Evolutionary conservation across 2,888 invertebrate species (phyloP).

Genomic region (Perithous albicinctus): DNA sequence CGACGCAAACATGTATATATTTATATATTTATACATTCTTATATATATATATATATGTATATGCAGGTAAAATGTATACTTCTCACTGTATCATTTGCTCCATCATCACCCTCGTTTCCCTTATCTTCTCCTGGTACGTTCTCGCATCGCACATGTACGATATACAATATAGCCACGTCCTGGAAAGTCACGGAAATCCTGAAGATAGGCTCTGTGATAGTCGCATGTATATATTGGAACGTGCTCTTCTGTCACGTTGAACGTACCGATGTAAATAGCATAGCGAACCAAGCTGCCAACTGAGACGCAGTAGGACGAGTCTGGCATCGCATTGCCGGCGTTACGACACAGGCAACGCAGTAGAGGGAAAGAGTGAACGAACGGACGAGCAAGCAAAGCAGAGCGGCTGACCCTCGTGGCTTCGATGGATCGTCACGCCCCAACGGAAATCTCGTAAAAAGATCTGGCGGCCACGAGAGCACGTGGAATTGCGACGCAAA

Average conservation of each 20-base stretch:
- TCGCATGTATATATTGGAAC: slow-evolving; percentile 3
- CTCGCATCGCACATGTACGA: slow-evolving; percentile 22
- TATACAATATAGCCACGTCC: slow-evolving; percentile 37
- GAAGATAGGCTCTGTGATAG: slow-evolving; percentile 56
- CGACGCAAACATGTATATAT: background rate
- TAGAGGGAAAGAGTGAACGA: slow-evolving; percentile 19
- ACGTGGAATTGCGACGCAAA: background rate
- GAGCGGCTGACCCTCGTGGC: slow-evolving; percentile 10
- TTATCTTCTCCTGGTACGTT: slow-evolving; percentile 55
- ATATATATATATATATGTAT: no score
- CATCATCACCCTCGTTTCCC: slow-evolving; percentile 59
- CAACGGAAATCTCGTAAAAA: slow-evolving; percentile 25
- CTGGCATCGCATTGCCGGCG: background rate
- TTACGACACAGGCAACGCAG: slow-evolving; percentile 22
- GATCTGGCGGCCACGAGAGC: background rate
- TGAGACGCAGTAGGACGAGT: background rate
- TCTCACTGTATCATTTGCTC: slow-evolving; percentile 18
- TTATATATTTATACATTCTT: background rate
- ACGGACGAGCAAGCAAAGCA: slow-evolving; percentile 15
- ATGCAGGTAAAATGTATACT: slow-evolving; percentile 14
- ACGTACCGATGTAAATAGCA: slow-evolving; percentile 16
- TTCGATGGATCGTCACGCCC: slow-evolving; percentile 11
- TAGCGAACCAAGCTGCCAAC: background rate
- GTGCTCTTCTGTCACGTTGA: slow-evolving; percentile 17
- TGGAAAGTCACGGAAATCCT: slow-evolving; percentile 62